These are phyloP conservation scores for Lepidurus apus DNA, from an alignment of 1,140 invertebrate genomes.

Conservation along the genomic window DNA sequence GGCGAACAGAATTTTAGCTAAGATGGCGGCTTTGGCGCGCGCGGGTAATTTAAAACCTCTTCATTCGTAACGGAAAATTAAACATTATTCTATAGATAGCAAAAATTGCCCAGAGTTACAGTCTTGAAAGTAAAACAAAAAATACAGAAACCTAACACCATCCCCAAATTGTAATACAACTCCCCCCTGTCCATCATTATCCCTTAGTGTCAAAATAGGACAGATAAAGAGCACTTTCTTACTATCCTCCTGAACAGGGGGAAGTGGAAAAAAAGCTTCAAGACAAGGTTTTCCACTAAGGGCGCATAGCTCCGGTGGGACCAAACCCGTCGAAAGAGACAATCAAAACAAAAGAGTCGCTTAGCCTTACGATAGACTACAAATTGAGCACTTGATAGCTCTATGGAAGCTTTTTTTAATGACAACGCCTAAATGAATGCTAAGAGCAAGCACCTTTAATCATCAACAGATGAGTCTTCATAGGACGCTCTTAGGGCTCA, in stretches of 20 bases:
- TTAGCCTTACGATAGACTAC: background rate
- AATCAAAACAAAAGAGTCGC: no score
- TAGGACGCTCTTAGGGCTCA: background rate
- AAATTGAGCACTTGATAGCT: background rate
- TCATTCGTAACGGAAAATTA: no score
- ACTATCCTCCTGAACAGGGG: background rate
- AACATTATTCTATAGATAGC: no score
- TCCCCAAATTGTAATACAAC: background rate
- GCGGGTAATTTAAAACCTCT: no score
- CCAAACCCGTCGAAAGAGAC: no score
- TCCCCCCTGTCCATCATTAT: background rate
- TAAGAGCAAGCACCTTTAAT: slow-evolving; percentile 6
- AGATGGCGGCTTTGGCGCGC: no score
- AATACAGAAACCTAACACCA: background rate
- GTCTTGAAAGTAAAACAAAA: background rate
- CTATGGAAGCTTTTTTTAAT: background rate
- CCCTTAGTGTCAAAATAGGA: background rate
- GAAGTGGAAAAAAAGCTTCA: background rate
- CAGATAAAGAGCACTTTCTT: background rate
- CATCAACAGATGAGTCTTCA: background rate
- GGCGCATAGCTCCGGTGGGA: background rate
- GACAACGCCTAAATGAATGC: background rate
- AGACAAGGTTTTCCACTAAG: background rate
- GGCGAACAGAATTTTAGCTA: no score
- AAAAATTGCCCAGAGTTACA: no score